phyloP scores from a whole-genome alignment of 2,888 invertebrate genomes.

The Cephalotes varians region DNA sequence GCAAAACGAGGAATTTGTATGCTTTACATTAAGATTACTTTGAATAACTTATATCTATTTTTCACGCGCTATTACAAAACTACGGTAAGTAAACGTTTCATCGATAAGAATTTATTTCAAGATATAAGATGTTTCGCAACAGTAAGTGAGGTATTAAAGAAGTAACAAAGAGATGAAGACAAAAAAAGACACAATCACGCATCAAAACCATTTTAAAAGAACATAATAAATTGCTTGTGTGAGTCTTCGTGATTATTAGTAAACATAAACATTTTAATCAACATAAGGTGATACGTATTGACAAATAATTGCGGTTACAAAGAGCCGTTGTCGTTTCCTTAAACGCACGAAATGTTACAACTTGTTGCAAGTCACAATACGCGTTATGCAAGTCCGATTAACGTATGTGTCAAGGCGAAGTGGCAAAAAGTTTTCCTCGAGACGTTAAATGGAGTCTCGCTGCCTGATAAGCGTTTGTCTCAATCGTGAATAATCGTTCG shows the following conservation, averaged over 20 bases:
- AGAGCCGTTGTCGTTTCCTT: background rate
- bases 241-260: too few species aligned
- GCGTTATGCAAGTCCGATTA: conserved; percentile 34
- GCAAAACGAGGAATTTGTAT: background rate
- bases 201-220: background rate
- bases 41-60: background rate
- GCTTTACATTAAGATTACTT: background rate
- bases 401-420: conserved; percentile 11
- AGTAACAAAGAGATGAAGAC: background rate
- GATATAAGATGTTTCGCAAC: background rate
- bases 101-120: background rate
- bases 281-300: background rate
- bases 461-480: background rate
- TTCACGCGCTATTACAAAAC: background rate
- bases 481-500: conserved; percentile 15
- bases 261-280: background rate
- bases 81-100: background rate
- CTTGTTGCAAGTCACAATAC: background rate
- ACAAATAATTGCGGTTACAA: background rate
- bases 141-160: background rate
- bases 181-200: background rate
- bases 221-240: too few species aligned
- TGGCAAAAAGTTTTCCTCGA: background rate
- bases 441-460: background rate
- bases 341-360: conserved; percentile 3